These are phyloP conservation scores for Leguminivora glycinivorella DNA, from an alignment of 1,140 invertebrate species.

Conservation along the genomic window DNA sequence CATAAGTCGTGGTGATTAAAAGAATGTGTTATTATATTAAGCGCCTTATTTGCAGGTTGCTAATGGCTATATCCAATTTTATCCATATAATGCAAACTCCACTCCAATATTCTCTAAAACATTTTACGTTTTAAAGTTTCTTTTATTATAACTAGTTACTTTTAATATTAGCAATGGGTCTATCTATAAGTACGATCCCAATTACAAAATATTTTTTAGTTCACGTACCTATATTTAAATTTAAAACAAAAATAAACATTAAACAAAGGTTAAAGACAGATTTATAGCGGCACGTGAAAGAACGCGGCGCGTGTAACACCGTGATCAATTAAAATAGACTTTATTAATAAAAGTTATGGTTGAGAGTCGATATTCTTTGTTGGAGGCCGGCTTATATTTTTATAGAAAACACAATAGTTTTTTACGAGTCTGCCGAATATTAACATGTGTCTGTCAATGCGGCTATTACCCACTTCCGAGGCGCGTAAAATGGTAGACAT, in stretches of 20 bases:
- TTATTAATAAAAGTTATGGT: neutral
- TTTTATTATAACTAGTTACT: too few species aligned
- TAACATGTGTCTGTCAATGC: constrained; percentile 9
- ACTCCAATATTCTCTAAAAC: too few species aligned
- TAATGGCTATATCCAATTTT: too few species aligned
- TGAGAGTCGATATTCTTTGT: neutral
- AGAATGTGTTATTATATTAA: too few species aligned
- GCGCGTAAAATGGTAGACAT: neutral
- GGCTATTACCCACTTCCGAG: constrained; percentile 1
- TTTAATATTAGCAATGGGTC: too few species aligned
- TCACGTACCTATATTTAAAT: too few species aligned
- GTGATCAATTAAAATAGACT: neutral
- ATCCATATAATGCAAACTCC: too few species aligned
- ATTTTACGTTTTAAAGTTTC: too few species aligned
- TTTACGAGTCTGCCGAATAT: constrained; percentile 3
- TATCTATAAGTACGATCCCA: too few species aligned
- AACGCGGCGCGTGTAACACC: neutral
- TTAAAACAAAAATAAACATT: neutral
- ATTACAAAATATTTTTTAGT: too few species aligned
- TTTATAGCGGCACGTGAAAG: neutral
- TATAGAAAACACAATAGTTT: constrained; percentile 1
- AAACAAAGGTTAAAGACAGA: neutral
- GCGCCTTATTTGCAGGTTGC: too few species aligned
- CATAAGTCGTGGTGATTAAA: too few species aligned
- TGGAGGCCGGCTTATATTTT: neutral